Evolutionary conservation across 2,113 vertebrate species (phyloP), one percentile per base, ranked within the genome.

Genomic region (Pungitius pungitius): DNA sequence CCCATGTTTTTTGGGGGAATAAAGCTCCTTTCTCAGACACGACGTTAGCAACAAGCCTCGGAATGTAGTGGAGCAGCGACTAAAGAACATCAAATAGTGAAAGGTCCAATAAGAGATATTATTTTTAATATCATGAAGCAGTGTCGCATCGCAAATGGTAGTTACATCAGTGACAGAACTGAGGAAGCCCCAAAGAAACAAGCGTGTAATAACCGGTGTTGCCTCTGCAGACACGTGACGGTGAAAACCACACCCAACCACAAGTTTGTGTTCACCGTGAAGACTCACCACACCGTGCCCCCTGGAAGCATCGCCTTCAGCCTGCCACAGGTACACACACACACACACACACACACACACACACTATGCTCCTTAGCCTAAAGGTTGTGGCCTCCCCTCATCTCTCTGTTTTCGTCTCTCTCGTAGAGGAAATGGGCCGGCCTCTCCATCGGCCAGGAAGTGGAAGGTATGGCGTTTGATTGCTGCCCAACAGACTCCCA

Each of bases 381-480:
- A 8, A 8, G 8, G 0, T 6, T 58, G 26, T 26, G 1, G 0
- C 18, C 1, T 30, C 33, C 67, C 13, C 15, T n/a, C 33, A 49
- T 11, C 57, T 82, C 69, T 84, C 83, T 54, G 58, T 63, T 12
- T 12, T 14, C 30, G 5, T 86, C 61, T 90, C 87, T 69, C 40
- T 39, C 73, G 42, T 30, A 99, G 98, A 94, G 98, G 78, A 99
- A 99, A 92, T 99, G 98, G 98, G 98, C 96, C 0, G 98, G 97
- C 18, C 96, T 99, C 72, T 97, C 98, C 82, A 99, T 99, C 0
- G 97, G 97, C 1, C 97, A 99, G 80, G 98, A 99, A 47, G 96
- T 99, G 58, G 96, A 99, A 86, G 98, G 98, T 91, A 90, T 93
- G 88, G 69, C 33, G 20, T 56, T 24, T 63, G 8, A 35, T 43